Evolutionary conservation across 2,888 invertebrate species (phyloP), one percentile per base, ranked within the genome.

Genomic region (Chromoteleia sp.): DNA sequence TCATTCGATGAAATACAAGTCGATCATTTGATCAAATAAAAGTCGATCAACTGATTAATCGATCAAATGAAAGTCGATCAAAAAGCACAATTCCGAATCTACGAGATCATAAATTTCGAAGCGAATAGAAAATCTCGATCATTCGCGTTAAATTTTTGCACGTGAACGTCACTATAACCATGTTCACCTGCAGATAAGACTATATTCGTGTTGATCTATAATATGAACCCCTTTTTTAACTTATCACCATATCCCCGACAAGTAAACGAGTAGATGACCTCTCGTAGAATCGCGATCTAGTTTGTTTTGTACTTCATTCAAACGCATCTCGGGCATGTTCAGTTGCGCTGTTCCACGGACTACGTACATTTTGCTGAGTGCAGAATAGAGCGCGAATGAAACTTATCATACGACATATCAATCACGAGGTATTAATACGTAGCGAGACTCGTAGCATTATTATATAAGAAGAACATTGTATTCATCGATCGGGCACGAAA

Each of bases 321-420:
- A 19, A 19, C 14, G 19, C 30, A 45, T 12, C 4, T 21, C 12
- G 12, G 33, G 8, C 15, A 45, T 33, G 6, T 48, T 79, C 52
- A 59, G 39, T 52, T 67, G 29, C 8, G 48, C 63, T 36, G n/a
- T 36, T 63, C 30, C 48, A 39, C 56, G 54, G 45, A 70, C 41
- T 45, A 43, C 7, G 21, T 43, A 14, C 17, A 12, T n/a, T 17
- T 36, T 19, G 30, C 36, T 2, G 75, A 39, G 36, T 56, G 80
- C 43, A 50, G 54, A 67, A 52, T 68, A 74, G 39, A 33, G 54
- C 30, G 19, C 36, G 36, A 58, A 15, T 52, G 52, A 52, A 68
- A 58, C 58, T 67, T 67, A 65, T 59, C 70, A 74, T 79, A 59
- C 52, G 39, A 75, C 70, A 67, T 81, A 67, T 68, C 61, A 56